A percentile compares a stretch with the other conserved stretches of the same genome.
These are phyloP conservation scores for Typhlichthys subterraneus DNA, from an alignment of 2,797 vertebrate genomes.

Conservation along the genomic window DNA sequence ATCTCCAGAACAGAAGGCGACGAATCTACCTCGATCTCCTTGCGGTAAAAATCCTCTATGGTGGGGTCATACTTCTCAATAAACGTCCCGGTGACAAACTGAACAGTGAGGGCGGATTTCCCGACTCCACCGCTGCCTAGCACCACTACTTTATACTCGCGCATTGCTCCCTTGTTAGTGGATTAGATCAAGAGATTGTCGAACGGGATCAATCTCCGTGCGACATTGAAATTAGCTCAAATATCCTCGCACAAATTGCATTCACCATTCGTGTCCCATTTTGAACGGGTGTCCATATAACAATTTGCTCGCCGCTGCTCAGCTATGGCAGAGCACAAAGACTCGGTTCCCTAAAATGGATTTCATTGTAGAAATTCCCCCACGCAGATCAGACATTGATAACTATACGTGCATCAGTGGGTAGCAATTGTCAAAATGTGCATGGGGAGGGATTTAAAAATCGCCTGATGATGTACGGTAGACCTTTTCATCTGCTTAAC, in stretches of 20 bases:
- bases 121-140: slow-evolving; percentile 96
- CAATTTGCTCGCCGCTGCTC: slow-evolving; percentile 57
- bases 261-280: slow-evolving; percentile 68
- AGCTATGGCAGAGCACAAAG: slow-evolving; percentile 80
- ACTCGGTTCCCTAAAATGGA: slow-evolving; percentile 71
- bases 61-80: slow-evolving; percentile 98
- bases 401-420: slow-evolving; percentile 48
- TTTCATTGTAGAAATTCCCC: slow-evolving; percentile 73
- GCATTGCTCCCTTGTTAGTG: slow-evolving; percentile 77
- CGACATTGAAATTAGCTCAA: slow-evolving; percentile 65
- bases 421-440: slow-evolving; percentile 43
- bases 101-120: slow-evolving; percentile 96
- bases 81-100: slow-evolving; percentile 96
- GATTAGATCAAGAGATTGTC: slow-evolving; percentile 51
- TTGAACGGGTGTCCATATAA: slow-evolving; percentile 53
- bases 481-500: slow-evolving; percentile 65
- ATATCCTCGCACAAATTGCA: slow-evolving; percentile 36
- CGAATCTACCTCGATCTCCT: slow-evolving; percentile 97
- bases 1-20: slow-evolving; percentile 96
- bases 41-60: slow-evolving; percentile 98
- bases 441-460: slow-evolving; percentile 26
- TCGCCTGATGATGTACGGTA: slow-evolving; percentile 28
- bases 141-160: slow-evolving; percentile 98
- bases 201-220: slow-evolving; percentile 57
- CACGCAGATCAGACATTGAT: slow-evolving; percentile 62